Evolutionary conservation across 2,113 vertebrate species (phyloP).

Genomic region (Astatoreochromis straeleni): DNA sequence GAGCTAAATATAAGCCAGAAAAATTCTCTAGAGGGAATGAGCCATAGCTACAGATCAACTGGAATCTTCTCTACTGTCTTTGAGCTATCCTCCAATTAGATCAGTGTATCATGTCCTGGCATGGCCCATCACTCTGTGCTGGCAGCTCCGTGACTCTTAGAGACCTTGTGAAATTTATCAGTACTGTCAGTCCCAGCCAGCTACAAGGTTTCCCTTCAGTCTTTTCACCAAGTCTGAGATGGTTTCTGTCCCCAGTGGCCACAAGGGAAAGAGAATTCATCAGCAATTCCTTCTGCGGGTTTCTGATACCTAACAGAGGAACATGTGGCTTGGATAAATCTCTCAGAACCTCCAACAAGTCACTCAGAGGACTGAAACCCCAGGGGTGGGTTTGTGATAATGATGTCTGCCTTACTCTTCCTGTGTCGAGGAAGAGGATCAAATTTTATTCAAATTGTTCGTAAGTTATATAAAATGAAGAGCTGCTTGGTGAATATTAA

Average conservation of each 20-base stretch:
- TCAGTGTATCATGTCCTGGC: slow-evolving; percentile 49
- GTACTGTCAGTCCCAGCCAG: slow-evolving; percentile 24
- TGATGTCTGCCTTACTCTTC: not conserved
- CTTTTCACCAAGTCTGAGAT: not conserved
- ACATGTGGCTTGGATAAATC: slow-evolving; percentile 20
- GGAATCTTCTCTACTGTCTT: slow-evolving; percentile 40
- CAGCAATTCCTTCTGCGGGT: slow-evolving; percentile 6
- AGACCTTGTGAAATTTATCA: slow-evolving; percentile 49
- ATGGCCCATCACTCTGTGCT: slow-evolving; percentile 51
- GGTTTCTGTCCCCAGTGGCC: slow-evolving; percentile 20
- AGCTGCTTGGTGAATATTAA: not conserved
- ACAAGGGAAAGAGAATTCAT: slow-evolving; percentile 17
- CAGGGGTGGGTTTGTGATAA: slow-evolving; percentile 8
- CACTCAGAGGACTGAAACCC: slow-evolving; percentile 5
- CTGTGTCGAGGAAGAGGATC: not conserved
- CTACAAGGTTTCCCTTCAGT: not conserved
- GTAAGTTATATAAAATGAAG: not conserved
- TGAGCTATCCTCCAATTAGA: slow-evolving; percentile 55
- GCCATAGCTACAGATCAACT: slow-evolving; percentile 25
- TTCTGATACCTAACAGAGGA: slow-evolving; percentile 22
- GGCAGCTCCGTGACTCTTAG: slow-evolving; percentile 54
- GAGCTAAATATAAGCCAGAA: slow-evolving; percentile 30
- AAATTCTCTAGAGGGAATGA: not conserved
- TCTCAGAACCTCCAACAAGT: slow-evolving; percentile 19
- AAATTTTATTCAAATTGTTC: not conserved